These are phyloP conservation scores for Gymnosoma rotundatum DNA, from an alignment of 2,888 invertebrate genomes.

Conservation along the genomic window DNA sequence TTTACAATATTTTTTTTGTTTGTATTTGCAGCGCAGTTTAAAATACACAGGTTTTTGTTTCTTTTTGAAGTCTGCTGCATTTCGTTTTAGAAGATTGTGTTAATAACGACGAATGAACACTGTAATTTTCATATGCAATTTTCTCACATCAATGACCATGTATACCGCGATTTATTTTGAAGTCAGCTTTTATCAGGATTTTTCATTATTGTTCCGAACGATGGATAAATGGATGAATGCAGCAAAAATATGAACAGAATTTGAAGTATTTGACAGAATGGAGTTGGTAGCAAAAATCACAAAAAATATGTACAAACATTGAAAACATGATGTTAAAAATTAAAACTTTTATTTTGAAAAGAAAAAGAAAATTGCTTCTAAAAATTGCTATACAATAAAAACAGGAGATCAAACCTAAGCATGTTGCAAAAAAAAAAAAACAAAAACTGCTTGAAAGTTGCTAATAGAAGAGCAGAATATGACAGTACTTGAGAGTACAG, in stretches of 20 bases:
- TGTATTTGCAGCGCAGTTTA: slow-evolving; percentile 8
- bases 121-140: slow-evolving; percentile 66
- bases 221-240: slow-evolving; percentile 23
- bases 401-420: neutral
- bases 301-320: slow-evolving; percentile 1
- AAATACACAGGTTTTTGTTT: neutral
- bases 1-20: neutral
- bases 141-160: slow-evolving; percentile 68
- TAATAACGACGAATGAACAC: slow-evolving; percentile 64
- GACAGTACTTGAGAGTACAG: no score
- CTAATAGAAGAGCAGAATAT: no score
- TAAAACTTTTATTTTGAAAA: slow-evolving; percentile 32
- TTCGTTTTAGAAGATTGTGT: slow-evolving; percentile 57
- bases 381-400: slow-evolving; percentile 10
- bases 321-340: slow-evolving; percentile 57
- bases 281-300: slow-evolving; percentile 28
- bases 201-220: slow-evolving; percentile 54
- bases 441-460: no score
- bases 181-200: slow-evolving; percentile 64
- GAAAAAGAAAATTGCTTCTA: neutral
- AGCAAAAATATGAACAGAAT: slow-evolving; percentile 25
- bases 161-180: slow-evolving; percentile 64
- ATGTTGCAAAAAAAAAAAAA: neutral
- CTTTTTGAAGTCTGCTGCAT: slow-evolving; percentile 17
- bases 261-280: neutral